phyloP scores from a whole-genome alignment of 2,113 vertebrate species.

The Engraulis encrasicolus region DNA sequence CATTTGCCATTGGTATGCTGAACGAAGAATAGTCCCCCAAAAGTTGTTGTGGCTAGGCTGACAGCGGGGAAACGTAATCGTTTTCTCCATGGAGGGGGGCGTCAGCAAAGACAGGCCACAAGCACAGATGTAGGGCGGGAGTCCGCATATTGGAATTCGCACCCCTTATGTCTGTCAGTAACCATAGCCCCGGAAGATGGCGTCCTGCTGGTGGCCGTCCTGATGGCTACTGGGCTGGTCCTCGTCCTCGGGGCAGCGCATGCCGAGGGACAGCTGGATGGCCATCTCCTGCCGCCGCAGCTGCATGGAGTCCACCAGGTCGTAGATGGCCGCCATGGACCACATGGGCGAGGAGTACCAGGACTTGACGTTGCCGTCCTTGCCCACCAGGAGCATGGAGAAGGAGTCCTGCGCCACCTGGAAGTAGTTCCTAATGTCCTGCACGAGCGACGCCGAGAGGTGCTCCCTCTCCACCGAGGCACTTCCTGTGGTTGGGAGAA shows the following conservation, averaged over 20 bases:
- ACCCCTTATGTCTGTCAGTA: constrained; percentile 70
- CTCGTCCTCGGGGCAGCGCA: constrained; percentile 87
- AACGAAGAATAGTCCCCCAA: too few species aligned
- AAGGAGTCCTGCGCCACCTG: constrained; percentile 89
- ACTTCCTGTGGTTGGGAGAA: constrained; percentile 72
- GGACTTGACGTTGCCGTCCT: constrained; percentile 90
- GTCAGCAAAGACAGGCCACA: too few species aligned
- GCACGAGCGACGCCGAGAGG: constrained; percentile 80
- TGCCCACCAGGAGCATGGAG: constrained; percentile 90
- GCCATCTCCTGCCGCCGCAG: constrained; percentile 90
- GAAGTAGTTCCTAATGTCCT: constrained; percentile 87
- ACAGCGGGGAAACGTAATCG: too few species aligned
- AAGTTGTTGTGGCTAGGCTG: too few species aligned
- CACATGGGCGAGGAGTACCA: constrained; percentile 92
- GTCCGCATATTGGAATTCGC: background rate
- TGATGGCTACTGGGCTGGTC: constrained; percentile 84
- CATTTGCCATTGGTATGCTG: too few species aligned
- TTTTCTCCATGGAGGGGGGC: too few species aligned
- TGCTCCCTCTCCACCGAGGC: constrained; percentile 83
- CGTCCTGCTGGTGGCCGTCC: constrained; percentile 84
- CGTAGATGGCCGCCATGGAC: constrained; percentile 89
- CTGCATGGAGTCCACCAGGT: constrained; percentile 91
- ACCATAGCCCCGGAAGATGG: constrained; percentile 81
- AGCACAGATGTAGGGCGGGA: too few species aligned
- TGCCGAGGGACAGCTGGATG: constrained; percentile 86